Evolutionary conservation across 2,888 invertebrate species (phyloP), one percentile per base, ranked within the genome.

Genomic region (Heliconius aoede): DNA sequence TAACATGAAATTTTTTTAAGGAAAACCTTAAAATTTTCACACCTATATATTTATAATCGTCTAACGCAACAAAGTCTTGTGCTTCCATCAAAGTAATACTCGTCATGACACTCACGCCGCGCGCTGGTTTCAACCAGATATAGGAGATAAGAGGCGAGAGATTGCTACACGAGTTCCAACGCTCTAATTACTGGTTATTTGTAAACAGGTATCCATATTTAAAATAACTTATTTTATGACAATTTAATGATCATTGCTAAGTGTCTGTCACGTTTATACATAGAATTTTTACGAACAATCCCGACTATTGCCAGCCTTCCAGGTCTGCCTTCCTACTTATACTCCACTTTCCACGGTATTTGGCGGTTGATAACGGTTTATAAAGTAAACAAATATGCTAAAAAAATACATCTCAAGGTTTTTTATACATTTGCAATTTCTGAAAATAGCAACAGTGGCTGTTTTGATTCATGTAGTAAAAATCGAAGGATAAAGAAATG

Each of bases 111-210:
- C 79, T 81, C 78, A 80, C 80, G 80, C 80, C 80, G 26, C 30
- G 58, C 61, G 76, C 84, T 80, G 77, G 85, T 83, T 83, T 64
- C 21, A 81, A 79, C 82, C 82, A 72, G 84, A 73, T 78, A 26
- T 18, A 26, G 51, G 11, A 77, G 82, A 82, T 82, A 83, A 82
- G 77, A 64, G 60, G 61, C 65, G 69, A 76, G 69, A 75, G 77
- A 81, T 76, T 74, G 73, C 64, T 82, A 61, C 78, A 80, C 78
- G 76, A 72, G 76, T 80, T 78, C 77, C 82, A 65, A 62, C 75
- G 73, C 30, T 62, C 69, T 74, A 67, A 76, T 64, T 72, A 60
- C 71, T 62, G 71, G 72, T 78, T 64, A 77, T 74, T 74, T 69
- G 55, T 72, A 76, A 60, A 79, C 72, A 79, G 78, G 74, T 78